Evolutionary conservation across 2,797 vertebrate genomes (phyloP), one percentile per base, ranked within the genome.

Genomic region (Moxostoma hubbsi): DNA sequence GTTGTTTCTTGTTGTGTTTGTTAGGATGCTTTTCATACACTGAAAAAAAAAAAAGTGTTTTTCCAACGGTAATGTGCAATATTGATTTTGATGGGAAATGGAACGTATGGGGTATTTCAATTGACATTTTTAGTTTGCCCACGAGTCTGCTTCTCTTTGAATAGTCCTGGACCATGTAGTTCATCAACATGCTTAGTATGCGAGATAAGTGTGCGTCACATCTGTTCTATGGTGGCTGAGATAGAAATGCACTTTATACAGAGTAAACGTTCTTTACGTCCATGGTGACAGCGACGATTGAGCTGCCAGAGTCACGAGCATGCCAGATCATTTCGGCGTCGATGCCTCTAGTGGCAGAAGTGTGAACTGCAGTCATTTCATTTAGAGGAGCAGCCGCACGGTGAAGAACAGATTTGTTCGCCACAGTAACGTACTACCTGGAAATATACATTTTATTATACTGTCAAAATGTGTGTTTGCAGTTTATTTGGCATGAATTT

Each of bases 221-320:
- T 88, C 83, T 86, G 80, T 79, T 84, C 81, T 88, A 87, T 90
- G 81, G 86, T 87, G 90, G 88, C 90, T 89, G 88, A 90, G 90
- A 88, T 88, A 88, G 90, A 87, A 86, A 90, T 91, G 89, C 90
- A 90, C 90, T 92, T 92, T 90, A 89, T 84, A 84, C 84, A 73
- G 85, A 85, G 67, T 73, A 83, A 77, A 85, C 62, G 46, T 36
- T 81, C 62, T 64, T 81, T 73, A 74, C 61, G 11, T 75, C 58
- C 59, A 62, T 50, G 53, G 70, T 76, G 58, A 59, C 36, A 9
- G 58, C 73, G 76, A 65, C 67, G 55, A 81, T 68, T 45, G 11
- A 63, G 73, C 61, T 67, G 59, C 64, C 77, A 49, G 72, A 81
- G 62, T 76, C 62, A 18, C 63, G 63, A 82, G 80, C 82, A 79